phyloP scores from a whole-genome alignment of 2,888 invertebrate species.

The Strigamia crassipes region DNA sequence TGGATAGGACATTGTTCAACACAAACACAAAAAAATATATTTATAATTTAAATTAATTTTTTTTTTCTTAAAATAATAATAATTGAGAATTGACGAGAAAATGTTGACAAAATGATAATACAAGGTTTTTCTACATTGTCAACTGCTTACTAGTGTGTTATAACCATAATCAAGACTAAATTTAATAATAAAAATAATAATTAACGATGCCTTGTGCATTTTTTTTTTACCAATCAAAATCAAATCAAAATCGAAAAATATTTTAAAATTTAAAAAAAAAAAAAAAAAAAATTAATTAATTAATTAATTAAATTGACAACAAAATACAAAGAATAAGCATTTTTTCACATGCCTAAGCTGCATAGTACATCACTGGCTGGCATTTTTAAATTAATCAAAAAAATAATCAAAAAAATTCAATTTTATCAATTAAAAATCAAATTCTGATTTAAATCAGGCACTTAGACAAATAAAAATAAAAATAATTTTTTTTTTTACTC shows the following conservation, averaged over 20 bases:
- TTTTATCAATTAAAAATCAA: background rate
- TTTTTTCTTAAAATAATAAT: no score
- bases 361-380: constrained; percentile 4
- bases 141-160: background rate
- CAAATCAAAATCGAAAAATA: no score
- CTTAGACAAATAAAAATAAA: background rate
- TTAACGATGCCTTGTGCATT: background rate
- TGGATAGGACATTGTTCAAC: constrained; percentile 8
- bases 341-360: constrained; percentile 8
- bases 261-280: background rate
- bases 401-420: background rate
- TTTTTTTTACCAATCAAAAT: no score
- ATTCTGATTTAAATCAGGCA: background rate
- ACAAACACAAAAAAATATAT: no score
- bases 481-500: background rate
- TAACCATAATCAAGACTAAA: background rate
- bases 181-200: background rate
- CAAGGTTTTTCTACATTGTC: background rate
- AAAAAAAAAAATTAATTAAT: background rate
- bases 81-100: background rate
- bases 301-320: background rate
- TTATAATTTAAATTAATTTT: no score
- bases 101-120: background rate
- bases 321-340: constrained; percentile 7
- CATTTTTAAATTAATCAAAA: background rate